Base-by-base conservation (phyloP, 2,113 vertebrate genomes). In the Gambusia affinis region DNA sequence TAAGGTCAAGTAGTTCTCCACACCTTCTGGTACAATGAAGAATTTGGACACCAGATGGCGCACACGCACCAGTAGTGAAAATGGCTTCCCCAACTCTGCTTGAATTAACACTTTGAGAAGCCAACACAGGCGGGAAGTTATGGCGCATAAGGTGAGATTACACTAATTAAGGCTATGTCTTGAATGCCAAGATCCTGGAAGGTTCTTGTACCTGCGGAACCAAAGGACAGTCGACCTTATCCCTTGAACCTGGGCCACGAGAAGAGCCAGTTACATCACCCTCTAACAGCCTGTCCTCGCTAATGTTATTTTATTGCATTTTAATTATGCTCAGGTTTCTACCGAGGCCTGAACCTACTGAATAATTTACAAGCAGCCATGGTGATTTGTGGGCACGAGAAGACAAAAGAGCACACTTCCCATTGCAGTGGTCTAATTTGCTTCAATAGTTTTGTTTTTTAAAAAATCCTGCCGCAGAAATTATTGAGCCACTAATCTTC, bases 251-350 rank as follows among this genome's bases (percentile, higher is more conserved):
- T 79, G 87, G 85, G 92, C 92, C 89, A 72, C 81, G 64, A 76
- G 78, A 93, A 86, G 82, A 89, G 92, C 91, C 92, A 91, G 92
- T 94, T 94, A 93, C 89, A 90, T 86, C 91, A 89, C 83, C 86
- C 91, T 72, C 89, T 89, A 93, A 94, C 92, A 90, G 86, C 93
- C 91, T 94, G 93, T 94, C 92, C 88, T 83, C 90, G 90, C 93
- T 94, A 93, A 92, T 94, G 91, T 95, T 95, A 93, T 94, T 94
- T 95, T 95, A 94, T 94, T 94, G 94, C 93, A 94, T 93, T 95
- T 94, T 94, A 94, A 94, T 95, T 94, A 94, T 93, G 89, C 93
- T 94, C 94, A 92, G 91, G 93, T 94, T 95, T 95, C 94, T 92
- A 90, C 78, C 60, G 64, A 73, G 89, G 88, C 86, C 83, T 89